Base-by-base conservation (phyloP, 30 jellyfish, hydroid and myxozoan species). In the Pseudorhiza aurosa region DNA sequence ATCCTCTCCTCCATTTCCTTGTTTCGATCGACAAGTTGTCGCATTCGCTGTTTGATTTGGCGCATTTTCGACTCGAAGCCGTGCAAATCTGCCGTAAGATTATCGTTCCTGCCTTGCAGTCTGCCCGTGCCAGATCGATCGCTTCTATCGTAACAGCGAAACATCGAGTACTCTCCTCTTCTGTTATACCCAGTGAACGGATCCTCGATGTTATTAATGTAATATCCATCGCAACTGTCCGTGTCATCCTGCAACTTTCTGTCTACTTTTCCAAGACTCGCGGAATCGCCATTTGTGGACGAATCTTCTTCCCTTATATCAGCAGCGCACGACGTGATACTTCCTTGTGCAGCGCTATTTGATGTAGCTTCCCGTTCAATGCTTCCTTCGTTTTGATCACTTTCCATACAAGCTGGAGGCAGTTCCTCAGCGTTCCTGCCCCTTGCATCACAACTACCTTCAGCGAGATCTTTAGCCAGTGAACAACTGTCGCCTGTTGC, bases 1-100 rank as follows among this genome's bases (percentile, higher is more conserved):
- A 79, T 40, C 45, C 83, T 63, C 58, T 37, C 91, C 5, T 79
- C 70, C 36, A 79, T 71, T 19, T 65, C 91, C n/a, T 36, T 71
- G 69, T 79, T 72, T 55, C 57, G 64, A 76, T 60, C 43, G 50
- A 79, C 69, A 37, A 79, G 79, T 17, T 15, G 15, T 15, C 57
- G 71, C 83, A 79, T 67, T 56, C 46, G 30, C 40, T 63, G 77
- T 25, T 56, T 64, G 29, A 62, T 64, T 49, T 18, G 56, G 30
- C 46, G 71, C 91, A 79, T 65, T 49, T 65, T 79, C 57, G 65
- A 36, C 24, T 64, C 83, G 42, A 63, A 63, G 14, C 57, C 80
- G 58, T 64, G 82, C 35, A 77, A 60, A 42, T 76, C 81, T 15
- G 88, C 71, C 9, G 80, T 26, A 2, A 37, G 42, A 31, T 59